Evolutionary conservation across 2,888 invertebrate genomes (phyloP).

Genomic region (Cephalotes varians): DNA sequence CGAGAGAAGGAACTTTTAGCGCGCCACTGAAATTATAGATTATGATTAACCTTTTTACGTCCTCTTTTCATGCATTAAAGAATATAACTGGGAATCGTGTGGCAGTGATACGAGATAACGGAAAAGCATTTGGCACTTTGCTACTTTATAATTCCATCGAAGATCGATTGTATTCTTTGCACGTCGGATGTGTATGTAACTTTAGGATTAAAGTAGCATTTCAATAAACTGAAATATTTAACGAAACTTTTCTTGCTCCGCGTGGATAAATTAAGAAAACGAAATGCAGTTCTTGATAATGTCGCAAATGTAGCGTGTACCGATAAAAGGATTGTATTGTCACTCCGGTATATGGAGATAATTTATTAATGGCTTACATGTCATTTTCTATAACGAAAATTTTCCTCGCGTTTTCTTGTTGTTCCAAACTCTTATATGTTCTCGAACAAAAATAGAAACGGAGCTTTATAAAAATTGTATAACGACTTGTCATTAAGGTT

Average conservation of each 20-base stretch:
- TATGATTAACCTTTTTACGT: slow-evolving; percentile 23
- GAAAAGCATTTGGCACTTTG: slow-evolving; percentile 6
- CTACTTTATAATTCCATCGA: not conserved
- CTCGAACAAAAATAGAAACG: not conserved
- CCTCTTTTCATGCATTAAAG: slow-evolving; percentile 26
- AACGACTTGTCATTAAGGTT: slow-evolving; percentile 2
- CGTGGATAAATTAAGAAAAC: slow-evolving; percentile 22
- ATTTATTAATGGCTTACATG: not conserved
- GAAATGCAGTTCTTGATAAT: not conserved
- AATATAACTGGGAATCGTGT: not conserved
- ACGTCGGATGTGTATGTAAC: not conserved
- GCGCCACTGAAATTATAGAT: slow-evolving; percentile 39
- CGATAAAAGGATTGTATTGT: not conserved
- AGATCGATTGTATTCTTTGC: slow-evolving; percentile 43
- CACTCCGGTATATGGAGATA: not conserved
- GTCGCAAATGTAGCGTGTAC: not conserved
- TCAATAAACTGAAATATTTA: slow-evolving; percentile 4
- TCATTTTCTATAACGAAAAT: not conserved
- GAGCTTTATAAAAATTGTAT: not conserved
- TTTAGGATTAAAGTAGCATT: slow-evolving; percentile 22
- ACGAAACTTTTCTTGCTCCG: not conserved
- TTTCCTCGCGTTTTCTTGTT: not conserved
- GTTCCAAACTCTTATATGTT: not conserved
- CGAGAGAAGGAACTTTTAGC: slow-evolving; percentile 35
- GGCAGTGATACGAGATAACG: slow-evolving; percentile 27